Evolutionary conservation across 2,113 vertebrate species (phyloP).

Genomic region (Chaetura pelagica): DNA sequence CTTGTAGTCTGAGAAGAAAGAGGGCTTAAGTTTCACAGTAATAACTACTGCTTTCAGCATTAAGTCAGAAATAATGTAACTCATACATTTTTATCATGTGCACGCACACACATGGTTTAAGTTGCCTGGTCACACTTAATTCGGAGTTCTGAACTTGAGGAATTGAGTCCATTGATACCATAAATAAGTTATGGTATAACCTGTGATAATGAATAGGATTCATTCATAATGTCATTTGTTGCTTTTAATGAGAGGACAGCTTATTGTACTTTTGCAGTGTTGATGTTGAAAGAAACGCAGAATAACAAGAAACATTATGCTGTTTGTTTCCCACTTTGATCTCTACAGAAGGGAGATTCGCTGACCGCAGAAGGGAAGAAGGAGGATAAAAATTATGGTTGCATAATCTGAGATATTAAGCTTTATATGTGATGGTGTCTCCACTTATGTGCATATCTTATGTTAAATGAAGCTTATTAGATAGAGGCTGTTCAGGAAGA

Average conservation of each 20-base stretch:
- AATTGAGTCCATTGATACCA: rapidly evolving
- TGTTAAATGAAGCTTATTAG: background rate
- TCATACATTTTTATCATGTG: background rate
- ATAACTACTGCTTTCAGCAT: background rate
- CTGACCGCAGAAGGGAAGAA: background rate
- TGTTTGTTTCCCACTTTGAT: background rate
- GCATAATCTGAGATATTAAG: background rate
- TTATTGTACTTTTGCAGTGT: background rate
- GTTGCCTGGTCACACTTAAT: background rate
- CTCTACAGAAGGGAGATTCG: background rate
- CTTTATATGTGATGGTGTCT: background rate
- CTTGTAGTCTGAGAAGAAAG: background rate
- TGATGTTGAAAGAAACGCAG: background rate
- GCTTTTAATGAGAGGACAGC: background rate
- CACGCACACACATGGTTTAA: background rate
- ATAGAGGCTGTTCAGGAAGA: background rate
- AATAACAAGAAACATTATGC: background rate
- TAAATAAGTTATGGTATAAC: background rate
- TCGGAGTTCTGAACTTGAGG: background rate
- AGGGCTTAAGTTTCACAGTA: background rate
- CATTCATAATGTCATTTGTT: background rate
- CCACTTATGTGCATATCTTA: background rate
- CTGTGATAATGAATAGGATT: background rate
- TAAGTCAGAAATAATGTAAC: background rate
- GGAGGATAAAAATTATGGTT: background rate